Conservation (phyloP, 2,888 invertebrate species). For the Bugula neritina region DNA sequence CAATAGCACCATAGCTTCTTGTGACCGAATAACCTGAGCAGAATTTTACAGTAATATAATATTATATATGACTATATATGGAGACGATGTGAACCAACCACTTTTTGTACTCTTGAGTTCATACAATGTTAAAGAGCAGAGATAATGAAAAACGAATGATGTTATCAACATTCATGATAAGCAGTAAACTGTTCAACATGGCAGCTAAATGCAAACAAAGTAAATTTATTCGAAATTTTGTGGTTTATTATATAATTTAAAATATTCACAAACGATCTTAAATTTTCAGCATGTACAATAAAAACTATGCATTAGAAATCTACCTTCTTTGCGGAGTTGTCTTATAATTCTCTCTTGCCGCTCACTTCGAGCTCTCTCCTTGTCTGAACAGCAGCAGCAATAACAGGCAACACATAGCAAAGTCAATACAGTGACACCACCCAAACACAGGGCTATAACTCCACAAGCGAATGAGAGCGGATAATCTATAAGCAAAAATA, state of each 20-base stretch:
- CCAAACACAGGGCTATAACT: slow-evolving; percentile 1
- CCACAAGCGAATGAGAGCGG: slow-evolving; percentile 13
- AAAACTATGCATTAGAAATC: background rate
- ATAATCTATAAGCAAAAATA: background rate
- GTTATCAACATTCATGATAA: too few species aligned
- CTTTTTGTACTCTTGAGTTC: too few species aligned
- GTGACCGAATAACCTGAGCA: slow-evolving; percentile 18
- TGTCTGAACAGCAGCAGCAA: slow-evolving; percentile 10
- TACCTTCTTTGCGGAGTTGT: slow-evolving; percentile 19
- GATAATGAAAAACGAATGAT: too few species aligned
- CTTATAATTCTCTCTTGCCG: background rate
- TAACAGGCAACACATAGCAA: background rate
- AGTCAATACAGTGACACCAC: background rate
- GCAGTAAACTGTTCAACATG: too few species aligned
- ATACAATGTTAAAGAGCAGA: too few species aligned
- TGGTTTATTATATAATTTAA: too few species aligned
- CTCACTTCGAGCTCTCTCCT: background rate
- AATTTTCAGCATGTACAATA: background rate
- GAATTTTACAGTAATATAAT: too few species aligned
- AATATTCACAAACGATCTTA: too few species aligned
- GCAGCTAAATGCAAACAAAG: too few species aligned
- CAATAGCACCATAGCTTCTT: background rate
- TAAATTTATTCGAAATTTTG: too few species aligned
- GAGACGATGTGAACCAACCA: too few species aligned
- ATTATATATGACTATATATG: too few species aligned